Conservation (phyloP, 1,140 invertebrate species). For the Bombus confusus region DNA sequence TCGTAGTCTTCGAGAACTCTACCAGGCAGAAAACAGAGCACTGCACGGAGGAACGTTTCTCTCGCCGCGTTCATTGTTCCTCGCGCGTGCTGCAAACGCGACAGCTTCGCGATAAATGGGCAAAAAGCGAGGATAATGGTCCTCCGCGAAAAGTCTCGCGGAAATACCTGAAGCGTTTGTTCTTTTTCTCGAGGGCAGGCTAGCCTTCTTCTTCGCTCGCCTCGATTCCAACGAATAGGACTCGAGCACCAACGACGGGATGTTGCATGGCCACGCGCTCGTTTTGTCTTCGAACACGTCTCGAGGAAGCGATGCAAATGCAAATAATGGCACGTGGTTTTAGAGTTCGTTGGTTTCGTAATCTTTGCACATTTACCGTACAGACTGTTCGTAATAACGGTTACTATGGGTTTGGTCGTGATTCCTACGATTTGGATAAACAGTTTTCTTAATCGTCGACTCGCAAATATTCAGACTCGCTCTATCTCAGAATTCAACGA, state of each 20-base stretch:
- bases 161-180: constrained; percentile 25
- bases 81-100: background rate
- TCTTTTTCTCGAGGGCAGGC: background rate
- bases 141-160: background rate
- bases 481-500: background rate
- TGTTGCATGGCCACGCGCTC: background rate
- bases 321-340: background rate
- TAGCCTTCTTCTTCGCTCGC: background rate
- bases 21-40: background rate
- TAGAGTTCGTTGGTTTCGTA: too few species aligned
- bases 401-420: too few species aligned
- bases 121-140: constrained; percentile 11
- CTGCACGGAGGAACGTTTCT: too few species aligned
- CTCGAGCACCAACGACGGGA: background rate
- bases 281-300: background rate
- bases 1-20: background rate
- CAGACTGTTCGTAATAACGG: too few species aligned
- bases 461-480: too few species aligned
- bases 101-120: background rate
- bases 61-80: background rate
- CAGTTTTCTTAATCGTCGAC: background rate
- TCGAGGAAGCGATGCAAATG: background rate
- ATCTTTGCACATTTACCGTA: too few species aligned
- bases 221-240: background rate
- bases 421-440: too few species aligned